Conservation (phyloP, 2,888 invertebrate genomes). For the Osmoderma eremita region DNA sequence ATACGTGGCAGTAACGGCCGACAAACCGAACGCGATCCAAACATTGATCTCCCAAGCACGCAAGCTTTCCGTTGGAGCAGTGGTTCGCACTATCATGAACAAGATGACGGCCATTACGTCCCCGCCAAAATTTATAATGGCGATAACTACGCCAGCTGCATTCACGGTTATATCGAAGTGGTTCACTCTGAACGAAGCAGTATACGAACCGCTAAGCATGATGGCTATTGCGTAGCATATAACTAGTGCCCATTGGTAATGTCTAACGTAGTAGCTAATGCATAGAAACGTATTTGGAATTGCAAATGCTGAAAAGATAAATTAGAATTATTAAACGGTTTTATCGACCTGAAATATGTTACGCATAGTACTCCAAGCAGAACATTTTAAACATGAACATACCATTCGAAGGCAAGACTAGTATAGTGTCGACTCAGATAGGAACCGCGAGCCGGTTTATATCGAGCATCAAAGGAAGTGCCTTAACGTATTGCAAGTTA, state of each 20-base stretch:
- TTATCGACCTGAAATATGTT: too few species aligned
- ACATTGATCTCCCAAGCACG: constrained; percentile 11
- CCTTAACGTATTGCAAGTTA: too few species aligned
- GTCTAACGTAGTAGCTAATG: neutral
- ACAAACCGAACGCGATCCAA: constrained; percentile 8
- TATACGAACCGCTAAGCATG: constrained; percentile 76
- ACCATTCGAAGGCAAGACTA: too few species aligned
- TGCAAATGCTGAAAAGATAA: constrained; percentile 15
- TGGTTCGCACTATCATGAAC: neutral
- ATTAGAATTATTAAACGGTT: neutral
- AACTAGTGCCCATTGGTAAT: neutral
- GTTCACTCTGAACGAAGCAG: constrained; percentile 74
- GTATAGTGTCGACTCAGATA: too few species aligned
- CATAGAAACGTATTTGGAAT: constrained; percentile 10
- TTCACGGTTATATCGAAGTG: constrained; percentile 73
- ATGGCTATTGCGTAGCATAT: constrained; percentile 69
- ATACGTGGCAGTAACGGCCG: neutral
- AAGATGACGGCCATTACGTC: constrained; percentile 6
- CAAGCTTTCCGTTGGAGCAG: neutral
- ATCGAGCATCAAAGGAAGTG: too few species aligned
- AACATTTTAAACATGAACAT: too few species aligned
- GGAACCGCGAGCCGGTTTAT: too few species aligned
- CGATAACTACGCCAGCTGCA: constrained; percentile 72
- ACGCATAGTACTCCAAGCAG: too few species aligned
- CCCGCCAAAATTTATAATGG: constrained; percentile 71